These are phyloP conservation scores for Dione vanillae DNA, from an alignment of 2,888 invertebrate species.

Conservation along the genomic window DNA sequence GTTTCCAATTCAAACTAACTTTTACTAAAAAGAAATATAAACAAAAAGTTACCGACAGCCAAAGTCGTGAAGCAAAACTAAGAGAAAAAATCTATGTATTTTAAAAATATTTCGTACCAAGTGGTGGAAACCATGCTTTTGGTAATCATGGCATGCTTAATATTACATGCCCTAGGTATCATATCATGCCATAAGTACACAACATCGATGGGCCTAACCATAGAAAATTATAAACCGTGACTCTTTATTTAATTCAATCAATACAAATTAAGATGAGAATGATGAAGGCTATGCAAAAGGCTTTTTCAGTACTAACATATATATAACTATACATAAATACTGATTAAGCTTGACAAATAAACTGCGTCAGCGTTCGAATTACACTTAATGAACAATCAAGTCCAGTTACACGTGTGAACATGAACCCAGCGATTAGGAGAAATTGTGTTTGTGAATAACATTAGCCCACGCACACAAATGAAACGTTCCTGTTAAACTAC, in stretches of 20 bases:
- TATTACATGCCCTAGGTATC: too few species aligned
- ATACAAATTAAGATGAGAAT: background rate
- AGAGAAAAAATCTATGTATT: too few species aligned
- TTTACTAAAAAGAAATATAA: too few species aligned
- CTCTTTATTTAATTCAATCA: too few species aligned
- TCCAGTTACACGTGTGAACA: slow-evolving; percentile 27
- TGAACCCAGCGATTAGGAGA: slow-evolving; percentile 17
- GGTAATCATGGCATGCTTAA: too few species aligned
- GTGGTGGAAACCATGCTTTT: too few species aligned
- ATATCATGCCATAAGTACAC: too few species aligned
- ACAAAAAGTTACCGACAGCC: too few species aligned
- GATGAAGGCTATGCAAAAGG: background rate
- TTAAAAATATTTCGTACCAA: too few species aligned
- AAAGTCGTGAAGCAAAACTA: too few species aligned
- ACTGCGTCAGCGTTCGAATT: slow-evolving; percentile 23
- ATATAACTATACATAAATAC: slow-evolving; percentile 1
- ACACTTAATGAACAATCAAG: slow-evolving; percentile 24
- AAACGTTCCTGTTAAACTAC: background rate
- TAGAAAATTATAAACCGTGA: background rate
- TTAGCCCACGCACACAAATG: slow-evolving; percentile 16
- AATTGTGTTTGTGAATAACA: slow-evolving; percentile 21
- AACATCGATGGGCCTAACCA: background rate
- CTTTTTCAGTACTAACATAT: background rate
- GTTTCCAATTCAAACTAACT: too few species aligned
- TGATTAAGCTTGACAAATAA: background rate